A percentile compares a stretch with the other conserved stretches of the same genome.
These are phyloP conservation scores for Parochlus steinenii DNA, from an alignment of 2,888 invertebrate genomes.

Conservation along the genomic window DNA sequence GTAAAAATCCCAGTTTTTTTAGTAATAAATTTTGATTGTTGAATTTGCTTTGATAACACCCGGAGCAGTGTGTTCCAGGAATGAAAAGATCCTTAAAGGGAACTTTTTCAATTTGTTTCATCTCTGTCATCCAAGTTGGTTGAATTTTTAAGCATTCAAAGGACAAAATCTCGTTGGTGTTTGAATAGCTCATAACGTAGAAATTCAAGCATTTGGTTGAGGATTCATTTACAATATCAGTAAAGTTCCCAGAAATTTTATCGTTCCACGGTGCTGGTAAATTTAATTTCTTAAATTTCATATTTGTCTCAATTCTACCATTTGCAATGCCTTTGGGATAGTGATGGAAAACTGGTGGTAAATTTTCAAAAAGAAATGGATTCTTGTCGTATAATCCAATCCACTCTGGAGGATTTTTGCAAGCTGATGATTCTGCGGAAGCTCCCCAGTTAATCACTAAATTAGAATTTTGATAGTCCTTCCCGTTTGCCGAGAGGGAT, in stretches of 20 bases:
- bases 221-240: slow-evolving; percentile 26
- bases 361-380: slow-evolving; percentile 23
- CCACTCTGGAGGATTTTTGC: slow-evolving; percentile 24
- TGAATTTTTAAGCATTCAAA: slow-evolving; percentile 58
- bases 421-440: too few relatives aligned
- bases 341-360: slow-evolving; percentile 21
- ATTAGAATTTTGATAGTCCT: slow-evolving; percentile 20
- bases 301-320: slow-evolving; percentile 26
- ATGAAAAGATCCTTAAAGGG: slow-evolving; percentile 25
- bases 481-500: slow-evolving; percentile 23
- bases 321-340: slow-evolving; percentile 15
- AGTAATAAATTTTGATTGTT: slow-evolving; percentile 21
- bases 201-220: slow-evolving; percentile 49
- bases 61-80: slow-evolving; percentile 43
- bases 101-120: slow-evolving; percentile 19
- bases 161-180: slow-evolving; percentile 39
- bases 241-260: slow-evolving; percentile 24
- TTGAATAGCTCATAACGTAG: slow-evolving; percentile 50
- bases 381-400: slow-evolving; percentile 26
- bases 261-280: slow-evolving; percentile 45
- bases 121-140: slow-evolving; percentile 72
- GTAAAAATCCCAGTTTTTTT: slow-evolving; percentile 33
- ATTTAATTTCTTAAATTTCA: slow-evolving; percentile 36
- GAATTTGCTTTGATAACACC: slow-evolving; percentile 30
- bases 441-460: slow-evolving; percentile 28